phyloP scores from a whole-genome alignment of 1,140 invertebrate genomes.

The Ceratina japonica region DNA sequence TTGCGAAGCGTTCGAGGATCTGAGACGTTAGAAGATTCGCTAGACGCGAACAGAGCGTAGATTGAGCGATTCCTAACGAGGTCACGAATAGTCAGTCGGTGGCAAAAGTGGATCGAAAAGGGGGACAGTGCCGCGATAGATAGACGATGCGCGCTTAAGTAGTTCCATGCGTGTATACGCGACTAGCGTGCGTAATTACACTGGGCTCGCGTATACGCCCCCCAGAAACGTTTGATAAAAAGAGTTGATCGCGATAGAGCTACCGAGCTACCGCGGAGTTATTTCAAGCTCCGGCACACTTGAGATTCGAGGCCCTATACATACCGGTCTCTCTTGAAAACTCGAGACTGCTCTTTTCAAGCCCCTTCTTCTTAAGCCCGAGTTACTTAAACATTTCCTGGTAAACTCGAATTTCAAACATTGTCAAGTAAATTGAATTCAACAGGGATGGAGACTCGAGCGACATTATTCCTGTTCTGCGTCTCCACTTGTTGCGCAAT shows the following conservation, averaged over 20 bases:
- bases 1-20: neutral
- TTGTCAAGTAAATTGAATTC: neutral
- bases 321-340: no score
- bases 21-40: neutral
- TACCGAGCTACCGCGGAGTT: neutral
- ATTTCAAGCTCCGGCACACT: slow-evolving; percentile 24
- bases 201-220: slow-evolving; percentile 25
- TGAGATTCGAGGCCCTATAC: slow-evolving; percentile 25
- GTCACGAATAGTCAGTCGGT: neutral
- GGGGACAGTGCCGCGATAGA: slow-evolving; percentile 19
- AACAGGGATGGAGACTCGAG: no score
- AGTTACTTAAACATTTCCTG: no score
- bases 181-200: slow-evolving; percentile 29
- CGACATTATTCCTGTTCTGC: no score
- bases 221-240: slow-evolving; percentile 32
- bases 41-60: neutral
- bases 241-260: slow-evolving; percentile 6
- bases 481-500: neutral
- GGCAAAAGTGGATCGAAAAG: slow-evolving; percentile 25
- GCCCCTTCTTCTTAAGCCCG: no score
- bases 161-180: slow-evolving; percentile 13
- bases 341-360: no score
- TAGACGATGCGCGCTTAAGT: slow-evolving; percentile 15
- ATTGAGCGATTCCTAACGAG: neutral
- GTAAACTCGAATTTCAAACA: neutral